phyloP scores from a whole-genome alignment of 2,113 vertebrate species.

The Chauna torquata region DNA sequence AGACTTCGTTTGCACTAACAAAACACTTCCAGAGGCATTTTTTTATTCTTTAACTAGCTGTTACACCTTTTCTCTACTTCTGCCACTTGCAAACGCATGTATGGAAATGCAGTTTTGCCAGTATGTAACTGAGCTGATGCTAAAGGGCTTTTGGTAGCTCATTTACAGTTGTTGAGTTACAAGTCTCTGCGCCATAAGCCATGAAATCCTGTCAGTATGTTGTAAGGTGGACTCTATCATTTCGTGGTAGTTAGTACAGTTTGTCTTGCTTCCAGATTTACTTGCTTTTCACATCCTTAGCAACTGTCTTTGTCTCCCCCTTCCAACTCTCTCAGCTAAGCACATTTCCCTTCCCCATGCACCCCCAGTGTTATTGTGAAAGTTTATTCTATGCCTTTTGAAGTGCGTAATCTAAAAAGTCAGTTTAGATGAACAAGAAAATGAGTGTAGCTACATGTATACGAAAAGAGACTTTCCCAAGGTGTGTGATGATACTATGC shows the following conservation, averaged over 20 bases:
- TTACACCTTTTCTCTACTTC: neutral
- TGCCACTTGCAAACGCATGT: fast-evolving
- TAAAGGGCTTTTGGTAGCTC: neutral
- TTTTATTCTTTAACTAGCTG: neutral
- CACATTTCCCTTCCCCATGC: neutral
- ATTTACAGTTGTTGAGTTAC: neutral
- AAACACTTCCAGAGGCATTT: neutral
- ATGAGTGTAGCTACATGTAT: fast-evolving
- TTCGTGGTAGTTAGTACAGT: neutral
- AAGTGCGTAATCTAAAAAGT: neutral
- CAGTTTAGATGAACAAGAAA: neutral
- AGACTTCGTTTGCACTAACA: neutral
- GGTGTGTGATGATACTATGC: neutral
- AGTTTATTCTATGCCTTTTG: neutral
- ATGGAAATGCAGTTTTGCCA: neutral
- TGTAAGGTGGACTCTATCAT: neutral
- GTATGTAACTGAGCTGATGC: neutral
- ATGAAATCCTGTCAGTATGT: fast-evolving
- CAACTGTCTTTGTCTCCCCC: fast-evolving
- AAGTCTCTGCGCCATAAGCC: neutral
- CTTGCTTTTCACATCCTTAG: neutral
- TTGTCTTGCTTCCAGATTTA: neutral
- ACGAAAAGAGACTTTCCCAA: neutral
- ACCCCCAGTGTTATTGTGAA: neutral
- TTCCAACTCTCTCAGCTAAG: neutral